Evolutionary conservation across 2,113 vertebrate genomes (phyloP).

Genomic region (Sinocyclocheilus anshuiensis): DNA sequence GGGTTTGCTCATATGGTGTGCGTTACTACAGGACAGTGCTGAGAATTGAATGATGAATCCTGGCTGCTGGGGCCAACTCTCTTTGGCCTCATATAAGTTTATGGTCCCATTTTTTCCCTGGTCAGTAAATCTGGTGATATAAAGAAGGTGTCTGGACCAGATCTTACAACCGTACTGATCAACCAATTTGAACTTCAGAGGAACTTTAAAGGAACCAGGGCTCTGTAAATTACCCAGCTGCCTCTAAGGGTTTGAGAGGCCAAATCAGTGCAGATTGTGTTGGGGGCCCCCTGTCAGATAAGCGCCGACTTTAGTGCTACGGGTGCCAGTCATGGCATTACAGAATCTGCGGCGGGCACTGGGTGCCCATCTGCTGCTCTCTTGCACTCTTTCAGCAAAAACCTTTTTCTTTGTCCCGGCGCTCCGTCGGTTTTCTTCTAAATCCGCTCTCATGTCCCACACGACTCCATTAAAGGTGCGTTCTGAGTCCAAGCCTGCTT

Average conservation of each 20-base stretch:
- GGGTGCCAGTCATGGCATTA: conserved; percentile 68
- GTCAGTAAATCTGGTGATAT: conserved; percentile 63
- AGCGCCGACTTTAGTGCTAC: conserved; percentile 60
- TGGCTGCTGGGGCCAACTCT: conserved; percentile 47
- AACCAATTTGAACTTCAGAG: conserved; percentile 53
- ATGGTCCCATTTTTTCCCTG: conserved; percentile 48
- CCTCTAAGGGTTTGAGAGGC: conserved; percentile 49
- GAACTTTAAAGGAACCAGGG: conserved; percentile 54
- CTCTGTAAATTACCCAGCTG: conserved; percentile 60
- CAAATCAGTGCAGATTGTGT: conserved; percentile 53
- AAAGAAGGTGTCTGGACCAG: conserved; percentile 51
- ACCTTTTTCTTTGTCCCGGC: conserved; percentile 58
- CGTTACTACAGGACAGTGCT: conserved; percentile 29
- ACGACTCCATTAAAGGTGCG: conserved; percentile 68
- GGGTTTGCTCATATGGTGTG: conserved; percentile 52
- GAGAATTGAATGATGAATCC: conserved; percentile 64
- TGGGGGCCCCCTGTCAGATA: conserved; percentile 45
- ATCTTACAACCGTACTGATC: conserved; percentile 40
- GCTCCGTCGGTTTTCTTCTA: conserved; percentile 59
- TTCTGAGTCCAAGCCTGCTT: conserved; percentile 63
- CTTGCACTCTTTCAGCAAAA: conserved; percentile 39
- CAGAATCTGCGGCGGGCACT: conserved; percentile 55
- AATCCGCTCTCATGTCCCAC: conserved; percentile 64
- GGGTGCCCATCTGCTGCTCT: conserved; percentile 69
- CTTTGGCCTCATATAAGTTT: conserved; percentile 62